Conservation (phyloP, 2,797 vertebrate species). For the Neomorphus geoffroyi region DNA sequence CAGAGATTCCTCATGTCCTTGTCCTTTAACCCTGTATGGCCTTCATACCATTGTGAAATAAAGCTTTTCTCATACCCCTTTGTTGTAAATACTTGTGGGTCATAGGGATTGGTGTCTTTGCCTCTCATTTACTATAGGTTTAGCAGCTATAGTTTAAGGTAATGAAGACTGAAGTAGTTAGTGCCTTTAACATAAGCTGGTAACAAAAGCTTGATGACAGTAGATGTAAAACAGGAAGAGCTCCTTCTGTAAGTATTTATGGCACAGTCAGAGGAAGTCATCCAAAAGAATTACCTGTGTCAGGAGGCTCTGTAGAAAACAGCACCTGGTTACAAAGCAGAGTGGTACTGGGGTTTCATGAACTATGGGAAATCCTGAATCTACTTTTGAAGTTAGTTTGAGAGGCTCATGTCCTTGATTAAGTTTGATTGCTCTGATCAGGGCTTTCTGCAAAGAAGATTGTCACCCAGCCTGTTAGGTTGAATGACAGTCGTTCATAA, state of each 20-base stretch:
- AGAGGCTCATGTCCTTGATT: background rate
- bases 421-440: background rate
- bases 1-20: background rate
- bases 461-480: background rate
- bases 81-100: background rate
- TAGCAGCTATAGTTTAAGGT: background rate
- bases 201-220: background rate
- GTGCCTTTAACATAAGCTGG: background rate
- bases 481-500: background rate
- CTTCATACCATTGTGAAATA: background rate
- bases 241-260: background rate
- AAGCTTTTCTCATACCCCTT: background rate
- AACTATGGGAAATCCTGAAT: background rate
- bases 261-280: background rate
- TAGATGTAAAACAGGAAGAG: background rate
- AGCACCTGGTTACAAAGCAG: background rate
- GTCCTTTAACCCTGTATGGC: background rate
- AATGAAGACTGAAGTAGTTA: fast-evolving
- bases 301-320: background rate
- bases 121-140: background rate
- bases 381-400: background rate
- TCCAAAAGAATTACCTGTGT: background rate
- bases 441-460: background rate
- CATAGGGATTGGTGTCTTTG: background rate
- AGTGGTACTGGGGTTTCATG: background rate